Conservation (phyloP, 2,113 vertebrate species). For the human region DNA sequence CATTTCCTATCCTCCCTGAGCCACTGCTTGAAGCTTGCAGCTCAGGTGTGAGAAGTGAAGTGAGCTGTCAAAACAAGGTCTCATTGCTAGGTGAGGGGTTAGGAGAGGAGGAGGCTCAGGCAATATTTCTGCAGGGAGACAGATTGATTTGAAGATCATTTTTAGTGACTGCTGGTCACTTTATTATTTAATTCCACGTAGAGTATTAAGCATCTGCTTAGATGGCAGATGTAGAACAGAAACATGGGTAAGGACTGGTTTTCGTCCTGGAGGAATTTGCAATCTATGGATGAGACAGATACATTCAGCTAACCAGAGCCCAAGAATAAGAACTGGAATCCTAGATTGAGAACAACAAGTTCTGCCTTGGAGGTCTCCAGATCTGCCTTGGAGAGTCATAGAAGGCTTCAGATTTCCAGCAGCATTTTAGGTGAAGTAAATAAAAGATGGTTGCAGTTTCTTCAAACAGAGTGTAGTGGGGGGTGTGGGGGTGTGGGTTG, state of each 20-base stretch:
- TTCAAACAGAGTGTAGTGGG: neutral
- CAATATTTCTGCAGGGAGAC: neutral
- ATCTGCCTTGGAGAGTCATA: neutral
- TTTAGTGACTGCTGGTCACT: neutral
- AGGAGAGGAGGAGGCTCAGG: neutral
- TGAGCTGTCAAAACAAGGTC: neutral
- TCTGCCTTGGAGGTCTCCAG: neutral
- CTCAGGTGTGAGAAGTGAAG: constrained; percentile 15
- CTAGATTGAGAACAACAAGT: neutral
- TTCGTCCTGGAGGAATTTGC: neutral
- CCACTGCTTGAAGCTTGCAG: neutral
- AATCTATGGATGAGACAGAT: neutral
- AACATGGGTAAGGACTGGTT: neutral
- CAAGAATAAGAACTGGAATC: neutral
- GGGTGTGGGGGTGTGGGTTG: rapidly evolving
- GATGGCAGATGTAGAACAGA: neutral
- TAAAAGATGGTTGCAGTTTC: neutral
- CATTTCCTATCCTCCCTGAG: neutral
- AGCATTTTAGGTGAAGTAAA: too few relatives aligned
- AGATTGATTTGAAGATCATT: neutral
- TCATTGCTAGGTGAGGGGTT: too few relatives aligned
- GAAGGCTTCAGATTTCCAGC: neutral
- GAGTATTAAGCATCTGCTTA: neutral
- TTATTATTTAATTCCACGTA: neutral
- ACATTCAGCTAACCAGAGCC: neutral